Conservation (phyloP, 1,140 invertebrate genomes). For the Linepithema humile region DNA sequence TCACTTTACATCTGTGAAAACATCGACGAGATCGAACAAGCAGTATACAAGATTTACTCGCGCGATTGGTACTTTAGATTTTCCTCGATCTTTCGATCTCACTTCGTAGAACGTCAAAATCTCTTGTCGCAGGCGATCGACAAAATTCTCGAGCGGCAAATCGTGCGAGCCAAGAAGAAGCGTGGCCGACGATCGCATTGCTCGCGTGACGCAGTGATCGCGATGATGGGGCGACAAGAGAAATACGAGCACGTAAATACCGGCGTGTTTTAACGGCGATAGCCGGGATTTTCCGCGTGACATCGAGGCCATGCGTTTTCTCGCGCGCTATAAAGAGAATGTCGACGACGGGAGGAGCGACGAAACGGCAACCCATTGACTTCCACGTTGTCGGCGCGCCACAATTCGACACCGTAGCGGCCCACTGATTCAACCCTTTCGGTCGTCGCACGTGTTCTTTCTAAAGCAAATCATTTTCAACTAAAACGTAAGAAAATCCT, state of each 20-base stretch:
- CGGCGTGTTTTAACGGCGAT: slow-evolving; percentile 56
- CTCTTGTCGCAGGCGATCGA: background rate
- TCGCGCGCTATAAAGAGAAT: slow-evolving; percentile 49
- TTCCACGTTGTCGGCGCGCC: slow-evolving; percentile 27
- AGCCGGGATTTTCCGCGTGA: slow-evolving; percentile 56
- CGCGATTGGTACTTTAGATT: background rate
- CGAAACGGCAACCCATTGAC: slow-evolving; percentile 29
- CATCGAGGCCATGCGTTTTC: slow-evolving; percentile 57
- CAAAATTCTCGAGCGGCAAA: slow-evolving; percentile 41
- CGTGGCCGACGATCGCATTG: slow-evolving; percentile 58
- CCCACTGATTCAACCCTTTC: background rate
- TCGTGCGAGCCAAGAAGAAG: slow-evolving; percentile 18
- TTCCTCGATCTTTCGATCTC: background rate
- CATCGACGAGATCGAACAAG: too few relatives aligned
- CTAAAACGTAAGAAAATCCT: too few relatives aligned
- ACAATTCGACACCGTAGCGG: slow-evolving; percentile 1
- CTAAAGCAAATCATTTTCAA: too few relatives aligned
- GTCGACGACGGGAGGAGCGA: slow-evolving; percentile 24
- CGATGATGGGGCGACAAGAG: slow-evolving; percentile 57
- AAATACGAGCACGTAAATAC: slow-evolving; percentile 66
- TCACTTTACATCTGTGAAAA: background rate
- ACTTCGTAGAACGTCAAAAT: background rate
- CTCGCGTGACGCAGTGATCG: slow-evolving; percentile 51
- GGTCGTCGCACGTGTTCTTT: background rate
- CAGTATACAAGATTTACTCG: background rate